Evolutionary conservation across 2,888 invertebrate species (phyloP).

Genomic region (Julus scandinavius): DNA sequence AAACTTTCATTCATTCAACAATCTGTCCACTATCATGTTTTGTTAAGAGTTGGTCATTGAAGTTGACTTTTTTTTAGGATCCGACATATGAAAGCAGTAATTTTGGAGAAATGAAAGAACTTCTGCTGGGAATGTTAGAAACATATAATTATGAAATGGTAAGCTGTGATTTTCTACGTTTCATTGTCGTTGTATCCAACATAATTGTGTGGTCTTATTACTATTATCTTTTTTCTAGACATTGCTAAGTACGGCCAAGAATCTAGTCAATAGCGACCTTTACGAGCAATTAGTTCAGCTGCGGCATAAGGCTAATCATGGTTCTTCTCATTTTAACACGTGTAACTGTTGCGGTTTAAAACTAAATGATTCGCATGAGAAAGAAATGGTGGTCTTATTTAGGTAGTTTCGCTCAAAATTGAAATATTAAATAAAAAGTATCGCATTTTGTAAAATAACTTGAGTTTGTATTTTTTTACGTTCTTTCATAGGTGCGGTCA

Average conservation of each 20-base stretch:
- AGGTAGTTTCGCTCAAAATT: constrained; percentile 5
- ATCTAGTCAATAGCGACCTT: constrained; percentile 54
- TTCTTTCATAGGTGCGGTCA: constrained; percentile 52
- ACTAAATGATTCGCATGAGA: constrained; percentile 40
- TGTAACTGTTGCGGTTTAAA: constrained; percentile 42
- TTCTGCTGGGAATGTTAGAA: constrained; percentile 57
- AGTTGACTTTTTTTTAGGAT: constrained; percentile 53
- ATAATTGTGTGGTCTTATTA: not conserved
- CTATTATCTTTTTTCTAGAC: constrained; percentile 40
- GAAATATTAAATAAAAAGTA: not conserved
- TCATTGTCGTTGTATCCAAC: not conserved
- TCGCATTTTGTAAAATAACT: not conserved
- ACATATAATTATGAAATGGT: constrained; percentile 58
- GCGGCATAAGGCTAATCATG: constrained; percentile 47
- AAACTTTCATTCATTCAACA: too few relatives aligned
- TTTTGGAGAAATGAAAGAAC: constrained; percentile 56
- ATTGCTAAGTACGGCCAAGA: constrained; percentile 52
- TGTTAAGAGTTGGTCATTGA: not conserved
- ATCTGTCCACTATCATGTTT: not conserved
- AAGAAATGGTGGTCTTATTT: constrained; percentile 50
- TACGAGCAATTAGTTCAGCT: constrained; percentile 50
- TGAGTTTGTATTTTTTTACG: not conserved
- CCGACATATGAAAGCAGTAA: constrained; percentile 55
- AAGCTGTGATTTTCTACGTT: not conserved
- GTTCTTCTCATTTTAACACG: constrained; percentile 46